Conservation (phyloP, 2,113 vertebrate species). For the sheep (Ovis aries) region ARS-UI_Ramb_v3.0 NC_056073.1:29281501-29282000, state of each 20-base stretch:
- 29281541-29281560: slow-evolving; percentile 46
- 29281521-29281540: slow-evolving; percentile 32
- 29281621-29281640: slow-evolving; percentile 55
- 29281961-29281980: slow-evolving; percentile 46
- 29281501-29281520: slow-evolving; percentile 46
- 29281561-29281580: slow-evolving; percentile 62
- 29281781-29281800: slow-evolving; percentile 39
- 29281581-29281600: slow-evolving; percentile 53
- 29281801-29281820: slow-evolving; percentile 38
- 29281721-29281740: background rate
- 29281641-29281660: slow-evolving; percentile 15
- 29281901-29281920: slow-evolving; percentile 46
- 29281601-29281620: slow-evolving; percentile 57
- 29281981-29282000: slow-evolving; percentile 43
- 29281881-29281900: slow-evolving; percentile 38
- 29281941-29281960: background rate
- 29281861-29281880: slow-evolving; percentile 58
- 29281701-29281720: slow-evolving; percentile 46
- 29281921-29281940: slow-evolving; percentile 21
- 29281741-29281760: slow-evolving; percentile 54
- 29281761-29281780: slow-evolving; percentile 59
- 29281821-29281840: slow-evolving; percentile 53
- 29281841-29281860: slow-evolving; percentile 59
- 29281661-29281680: slow-evolving; percentile 50
- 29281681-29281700: slow-evolving; percentile 36